Evolutionary conservation across 2,113 vertebrate species (phyloP), one percentile per base, ranked within the genome.

Genomic region (Physeter macrocephalus): DNA sequence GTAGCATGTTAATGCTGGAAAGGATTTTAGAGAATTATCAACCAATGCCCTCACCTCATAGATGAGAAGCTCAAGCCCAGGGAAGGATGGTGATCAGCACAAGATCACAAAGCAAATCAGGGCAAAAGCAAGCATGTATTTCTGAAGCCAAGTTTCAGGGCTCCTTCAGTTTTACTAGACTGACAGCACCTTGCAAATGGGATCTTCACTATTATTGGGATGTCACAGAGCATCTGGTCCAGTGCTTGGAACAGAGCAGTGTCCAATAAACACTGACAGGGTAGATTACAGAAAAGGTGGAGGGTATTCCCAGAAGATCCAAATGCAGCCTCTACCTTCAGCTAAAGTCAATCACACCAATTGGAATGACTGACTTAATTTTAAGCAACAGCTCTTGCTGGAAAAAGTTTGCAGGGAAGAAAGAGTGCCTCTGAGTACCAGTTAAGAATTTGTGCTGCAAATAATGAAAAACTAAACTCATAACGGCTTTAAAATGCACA

Each of bases 391-490:
- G 29, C 27, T 71, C 67, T 95, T 9, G 0, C 39, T 89, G 31
- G 31, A 18, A 75, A 31, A 74, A 62, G 20, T 71, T 96, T 31
- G 18, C 21, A 21, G 9, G 9, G 25, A 36, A 91, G 17, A 95
- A 66, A 84, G 39, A 59, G 14, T 43, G 18, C 14, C 23, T 90
- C 21, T 82, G 64, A 75, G 39, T 54, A 46, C 89, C 13, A 59
- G 13, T 49, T 36, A 91, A 93, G 46, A 95, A 61, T 74, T 34
- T 39, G 20, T 52, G 36, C 34, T 87, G 20, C 12, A 80, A 46
- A 61, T 15, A 43, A 86, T 95, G 78, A 43, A 88, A 95, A 87
- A 27, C 31, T 69, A 77, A 97, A 94, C 66, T 92, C 41, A 72
- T 66, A 62, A 4, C 83, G 57, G 31, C 90, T 89, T 89, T 87